Evolutionary conservation across 2,113 vertebrate genomes (phyloP).

Genomic region (Eolophus roseicapilla): DNA sequence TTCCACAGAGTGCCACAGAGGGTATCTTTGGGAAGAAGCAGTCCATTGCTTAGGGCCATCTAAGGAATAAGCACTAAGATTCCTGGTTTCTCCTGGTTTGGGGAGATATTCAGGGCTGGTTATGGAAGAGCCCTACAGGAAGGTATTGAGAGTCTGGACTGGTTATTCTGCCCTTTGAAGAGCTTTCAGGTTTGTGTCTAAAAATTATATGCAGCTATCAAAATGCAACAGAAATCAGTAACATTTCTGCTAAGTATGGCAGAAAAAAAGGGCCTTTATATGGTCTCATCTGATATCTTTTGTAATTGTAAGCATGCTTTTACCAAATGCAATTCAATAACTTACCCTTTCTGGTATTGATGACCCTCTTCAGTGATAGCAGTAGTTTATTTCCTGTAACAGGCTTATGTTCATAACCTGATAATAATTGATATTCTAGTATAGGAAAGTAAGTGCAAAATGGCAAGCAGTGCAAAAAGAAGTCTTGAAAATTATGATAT

Average conservation of each 20-base stretch:
- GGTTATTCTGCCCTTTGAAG: not conserved
- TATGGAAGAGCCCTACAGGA: not conserved
- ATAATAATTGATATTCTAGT: slow-evolving; percentile 62
- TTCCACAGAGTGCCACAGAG: not conserved
- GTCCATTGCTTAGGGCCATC: not conserved
- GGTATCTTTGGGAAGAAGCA: not conserved
- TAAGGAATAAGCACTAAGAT: not conserved
- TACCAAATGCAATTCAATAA: not conserved
- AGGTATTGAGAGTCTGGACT: not conserved
- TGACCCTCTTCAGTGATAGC: not conserved
- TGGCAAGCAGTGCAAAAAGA: not conserved
- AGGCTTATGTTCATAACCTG: slow-evolving; percentile 52
- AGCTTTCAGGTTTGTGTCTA: not conserved
- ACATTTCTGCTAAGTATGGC: not conserved
- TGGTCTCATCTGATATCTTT: not conserved
- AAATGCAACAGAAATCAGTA: not conserved
- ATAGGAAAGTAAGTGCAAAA: slow-evolving; percentile 25
- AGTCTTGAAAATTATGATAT: not conserved
- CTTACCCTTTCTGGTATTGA: not conserved
- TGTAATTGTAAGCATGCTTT: not conserved
- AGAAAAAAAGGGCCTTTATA: not conserved
- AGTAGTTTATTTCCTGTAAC: slow-evolving; percentile 45
- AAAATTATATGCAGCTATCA: not conserved
- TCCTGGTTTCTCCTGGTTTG: not conserved
- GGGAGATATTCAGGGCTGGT: not conserved